These are phyloP conservation scores for Rhagonycha lutea DNA, from an alignment of 2,888 invertebrate genomes.

Conservation along the genomic window DNA sequence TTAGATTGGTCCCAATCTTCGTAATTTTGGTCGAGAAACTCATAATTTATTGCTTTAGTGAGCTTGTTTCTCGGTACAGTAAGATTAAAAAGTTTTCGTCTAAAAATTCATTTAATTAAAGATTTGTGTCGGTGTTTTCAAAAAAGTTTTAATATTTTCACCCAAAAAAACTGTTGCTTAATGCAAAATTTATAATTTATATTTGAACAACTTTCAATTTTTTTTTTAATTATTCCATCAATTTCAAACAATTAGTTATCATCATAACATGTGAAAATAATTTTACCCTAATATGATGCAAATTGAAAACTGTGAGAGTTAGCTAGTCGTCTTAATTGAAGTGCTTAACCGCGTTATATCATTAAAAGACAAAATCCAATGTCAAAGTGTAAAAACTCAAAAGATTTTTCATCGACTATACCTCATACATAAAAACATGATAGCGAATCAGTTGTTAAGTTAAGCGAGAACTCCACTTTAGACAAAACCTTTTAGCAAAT, in stretches of 20 bases:
- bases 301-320: neutral
- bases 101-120: slow-evolving; percentile 26
- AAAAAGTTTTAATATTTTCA: neutral
- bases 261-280: neutral
- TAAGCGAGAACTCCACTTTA: slow-evolving; percentile 57
- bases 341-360: neutral
- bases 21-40: slow-evolving; percentile 54
- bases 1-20: slow-evolving; percentile 53
- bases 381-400: slow-evolving; percentile 5
- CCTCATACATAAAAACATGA: slow-evolving; percentile 58
- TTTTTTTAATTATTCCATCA: no score
- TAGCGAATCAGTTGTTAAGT: slow-evolving; percentile 57
- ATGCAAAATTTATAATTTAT: neutral
- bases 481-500: slow-evolving; percentile 58
- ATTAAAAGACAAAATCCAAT: neutral
- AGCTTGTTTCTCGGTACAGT: slow-evolving; percentile 41
- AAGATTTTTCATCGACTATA: slow-evolving; percentile 36
- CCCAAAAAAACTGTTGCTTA: neutral
- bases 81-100: slow-evolving; percentile 37
- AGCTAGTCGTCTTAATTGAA: neutral
- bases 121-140: slow-evolving; percentile 7
- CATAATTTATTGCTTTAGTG: slow-evolving; percentile 50
- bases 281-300: neutral
- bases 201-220: neutral
- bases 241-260: no score